Conservation (phyloP, 2,888 invertebrate genomes). For the Drosophila paucipuncta region DNA sequence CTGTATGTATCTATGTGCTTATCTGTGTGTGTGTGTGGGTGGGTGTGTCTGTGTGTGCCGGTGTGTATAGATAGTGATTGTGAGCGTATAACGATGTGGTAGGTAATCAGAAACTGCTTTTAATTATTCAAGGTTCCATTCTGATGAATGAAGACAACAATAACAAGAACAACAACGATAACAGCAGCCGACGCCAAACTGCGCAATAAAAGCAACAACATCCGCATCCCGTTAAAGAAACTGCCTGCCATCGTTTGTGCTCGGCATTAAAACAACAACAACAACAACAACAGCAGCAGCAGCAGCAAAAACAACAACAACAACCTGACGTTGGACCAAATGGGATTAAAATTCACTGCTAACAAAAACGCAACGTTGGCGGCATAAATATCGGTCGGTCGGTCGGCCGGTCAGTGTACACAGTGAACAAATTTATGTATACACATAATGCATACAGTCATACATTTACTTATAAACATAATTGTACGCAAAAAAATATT, state of each 20-base stretch:
- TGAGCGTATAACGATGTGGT: slow-evolving; percentile 81
- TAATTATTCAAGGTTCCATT: slow-evolving; percentile 85
- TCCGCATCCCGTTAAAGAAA: slow-evolving; percentile 65
- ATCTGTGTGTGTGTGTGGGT: slow-evolving; percentile 3
- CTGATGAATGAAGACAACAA: slow-evolving; percentile 84
- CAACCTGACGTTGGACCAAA: slow-evolving; percentile 48
- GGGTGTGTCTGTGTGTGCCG: slow-evolving; percentile 24
- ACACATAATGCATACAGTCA: slow-evolving; percentile 2
- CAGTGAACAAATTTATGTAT: not conserved
- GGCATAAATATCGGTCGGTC: slow-evolving; percentile 31
- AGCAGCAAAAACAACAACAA: slow-evolving; percentile 27
- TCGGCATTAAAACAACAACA: slow-evolving; percentile 63
- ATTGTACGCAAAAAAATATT: too few species aligned
- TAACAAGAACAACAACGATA: slow-evolving; percentile 65
- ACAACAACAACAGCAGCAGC: not conserved
- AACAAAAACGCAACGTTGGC: slow-evolving; percentile 52
- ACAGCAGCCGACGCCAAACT: slow-evolving; percentile 61
- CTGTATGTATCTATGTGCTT: slow-evolving; percentile 30
- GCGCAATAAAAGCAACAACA: slow-evolving; percentile 68
- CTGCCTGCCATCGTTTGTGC: slow-evolving; percentile 64
- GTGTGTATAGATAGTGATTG: slow-evolving; percentile 63
- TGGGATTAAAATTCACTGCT: slow-evolving; percentile 69
- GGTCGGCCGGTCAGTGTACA: slow-evolving; percentile 26
- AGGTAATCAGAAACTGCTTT: slow-evolving; percentile 85
- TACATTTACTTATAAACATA: not conserved